Evolutionary conservation across 2,888 invertebrate species (phyloP).

Genomic region (Choristoneura rosaceana): DNA sequence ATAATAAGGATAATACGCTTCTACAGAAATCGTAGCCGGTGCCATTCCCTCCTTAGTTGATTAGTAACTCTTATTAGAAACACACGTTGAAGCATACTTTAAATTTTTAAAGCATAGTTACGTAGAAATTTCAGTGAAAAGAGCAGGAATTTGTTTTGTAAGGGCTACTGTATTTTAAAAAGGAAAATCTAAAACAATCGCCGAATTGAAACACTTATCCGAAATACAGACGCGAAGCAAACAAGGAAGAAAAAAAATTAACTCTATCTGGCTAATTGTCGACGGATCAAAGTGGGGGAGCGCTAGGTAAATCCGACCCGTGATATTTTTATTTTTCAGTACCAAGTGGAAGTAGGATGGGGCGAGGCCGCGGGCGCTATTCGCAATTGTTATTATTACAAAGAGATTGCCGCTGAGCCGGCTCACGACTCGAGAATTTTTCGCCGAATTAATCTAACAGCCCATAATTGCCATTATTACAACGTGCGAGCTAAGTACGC

Average conservation of each 20-base stretch:
- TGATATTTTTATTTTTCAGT: conserved; percentile 65
- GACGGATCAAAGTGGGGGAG: conserved; percentile 73
- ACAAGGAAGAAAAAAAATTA: conserved; percentile 76
- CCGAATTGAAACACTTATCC: conserved; percentile 72
- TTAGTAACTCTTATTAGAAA: not conserved
- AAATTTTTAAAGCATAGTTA: not conserved
- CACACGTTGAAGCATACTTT: not conserved
- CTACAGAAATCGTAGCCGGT: not conserved
- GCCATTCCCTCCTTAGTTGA: not conserved
- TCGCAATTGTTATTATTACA: conserved; percentile 85
- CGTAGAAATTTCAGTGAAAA: no score
- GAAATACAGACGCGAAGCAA: conserved; percentile 62
- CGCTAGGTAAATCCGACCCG: conserved; percentile 73
- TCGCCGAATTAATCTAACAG: conserved; percentile 68
- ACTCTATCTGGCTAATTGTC: conserved; percentile 80
- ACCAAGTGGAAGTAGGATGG: conserved; percentile 54
- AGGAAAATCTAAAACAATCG: conserved; percentile 62
- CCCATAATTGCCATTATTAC: conserved; percentile 60
- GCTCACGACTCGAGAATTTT: conserved; percentile 73
- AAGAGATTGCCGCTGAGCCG: conserved; percentile 80
- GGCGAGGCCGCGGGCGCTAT: conserved; percentile 71
- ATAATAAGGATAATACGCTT: conserved; percentile 15
- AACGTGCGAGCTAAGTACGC: conserved; percentile 23
- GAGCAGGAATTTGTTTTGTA: not conserved
- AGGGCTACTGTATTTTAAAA: conserved; percentile 2